phyloP scores from a whole-genome alignment of 1,140 invertebrate genomes.

The Drosophila kikkawai region DNA sequence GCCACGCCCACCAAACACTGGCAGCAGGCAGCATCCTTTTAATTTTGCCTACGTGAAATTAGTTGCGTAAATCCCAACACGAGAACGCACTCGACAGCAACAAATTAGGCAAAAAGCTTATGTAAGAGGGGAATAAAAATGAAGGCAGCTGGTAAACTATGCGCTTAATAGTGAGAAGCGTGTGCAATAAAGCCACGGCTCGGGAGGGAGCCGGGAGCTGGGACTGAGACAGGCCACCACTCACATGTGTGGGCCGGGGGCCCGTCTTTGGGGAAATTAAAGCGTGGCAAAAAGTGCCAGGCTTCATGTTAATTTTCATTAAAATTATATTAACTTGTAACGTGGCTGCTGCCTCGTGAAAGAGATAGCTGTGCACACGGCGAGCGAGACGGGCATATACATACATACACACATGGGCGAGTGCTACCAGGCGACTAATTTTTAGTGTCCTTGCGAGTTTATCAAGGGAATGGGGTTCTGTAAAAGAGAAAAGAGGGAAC shows the following conservation, averaged over 20 bases:
- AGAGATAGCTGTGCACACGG: conserved; percentile 16
- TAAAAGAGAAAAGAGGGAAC: conserved; percentile 1
- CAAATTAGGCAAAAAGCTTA: conserved; percentile 71
- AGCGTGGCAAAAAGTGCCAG: conserved; percentile 79
- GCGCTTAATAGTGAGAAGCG: conserved; percentile 64
- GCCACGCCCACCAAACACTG: conserved; percentile 15
- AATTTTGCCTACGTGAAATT: conserved; percentile 78
- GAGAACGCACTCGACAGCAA: conserved; percentile 74
- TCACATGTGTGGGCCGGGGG: conserved; percentile 28
- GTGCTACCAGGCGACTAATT: conserved; percentile 72
- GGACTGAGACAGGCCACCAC: conserved; percentile 4
- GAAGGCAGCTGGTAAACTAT: conserved; percentile 70
- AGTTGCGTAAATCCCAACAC: conserved; percentile 83
- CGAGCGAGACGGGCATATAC: conserved; percentile 1
- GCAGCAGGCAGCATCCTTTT: conserved; percentile 52
- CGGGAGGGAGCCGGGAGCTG: background rate
- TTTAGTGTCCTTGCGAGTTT: conserved; percentile 82
- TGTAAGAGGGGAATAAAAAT: conserved; percentile 63
- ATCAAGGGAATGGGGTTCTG: conserved; percentile 33
- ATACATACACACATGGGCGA: conserved; percentile 18
- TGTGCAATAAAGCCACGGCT: conserved; percentile 72
- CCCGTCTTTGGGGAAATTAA: conserved; percentile 79
- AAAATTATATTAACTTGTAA: conserved; percentile 84
- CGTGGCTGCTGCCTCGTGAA: conserved; percentile 56
- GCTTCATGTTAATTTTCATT: conserved; percentile 84